Percentiles rank a stretch among this genome's conserved stretches.
Evolutionary conservation across 2,113 vertebrate genomes (phyloP).

Genomic region (Narcine bancroftii): DNA sequence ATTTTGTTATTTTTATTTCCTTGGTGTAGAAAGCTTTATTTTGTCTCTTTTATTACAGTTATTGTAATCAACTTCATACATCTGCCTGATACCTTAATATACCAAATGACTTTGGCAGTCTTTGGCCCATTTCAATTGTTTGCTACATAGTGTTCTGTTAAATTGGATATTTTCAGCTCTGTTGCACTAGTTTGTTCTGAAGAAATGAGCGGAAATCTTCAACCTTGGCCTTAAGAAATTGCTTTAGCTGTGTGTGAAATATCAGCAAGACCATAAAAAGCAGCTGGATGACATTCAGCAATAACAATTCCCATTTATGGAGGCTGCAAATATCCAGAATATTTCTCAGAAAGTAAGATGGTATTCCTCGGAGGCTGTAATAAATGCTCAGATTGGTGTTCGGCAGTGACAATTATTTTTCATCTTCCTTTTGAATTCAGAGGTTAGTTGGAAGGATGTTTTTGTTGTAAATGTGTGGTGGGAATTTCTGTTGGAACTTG

Average conservation of each 20-base stretch:
- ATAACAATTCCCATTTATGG: background rate
- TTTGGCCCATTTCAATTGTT: background rate
- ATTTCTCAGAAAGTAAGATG: background rate
- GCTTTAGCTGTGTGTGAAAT: too few relatives aligned
- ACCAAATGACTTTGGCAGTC: background rate
- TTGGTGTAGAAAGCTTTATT: background rate
- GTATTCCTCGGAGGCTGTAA: background rate
- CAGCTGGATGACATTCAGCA: background rate
- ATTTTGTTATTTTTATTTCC: background rate
- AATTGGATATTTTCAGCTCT: background rate
- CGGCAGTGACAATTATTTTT: background rate
- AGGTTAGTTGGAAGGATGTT: background rate
- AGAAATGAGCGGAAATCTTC: background rate
- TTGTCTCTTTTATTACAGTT: background rate
- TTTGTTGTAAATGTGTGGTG: background rate
- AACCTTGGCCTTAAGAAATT: background rate
- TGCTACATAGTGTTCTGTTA: background rate
- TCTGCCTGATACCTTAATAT: background rate
- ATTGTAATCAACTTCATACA: background rate
- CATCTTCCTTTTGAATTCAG: background rate
- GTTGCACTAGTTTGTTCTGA: background rate
- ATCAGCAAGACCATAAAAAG: background rate
- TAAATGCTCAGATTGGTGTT: background rate
- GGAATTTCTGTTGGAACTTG: background rate
- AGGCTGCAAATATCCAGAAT: background rate